A percentile compares a stretch with the other conserved stretches of the same genome.
phyloP scores from a whole-genome alignment of 2,113 vertebrate genomes.

The Dasyornis broadbenti region DNA sequence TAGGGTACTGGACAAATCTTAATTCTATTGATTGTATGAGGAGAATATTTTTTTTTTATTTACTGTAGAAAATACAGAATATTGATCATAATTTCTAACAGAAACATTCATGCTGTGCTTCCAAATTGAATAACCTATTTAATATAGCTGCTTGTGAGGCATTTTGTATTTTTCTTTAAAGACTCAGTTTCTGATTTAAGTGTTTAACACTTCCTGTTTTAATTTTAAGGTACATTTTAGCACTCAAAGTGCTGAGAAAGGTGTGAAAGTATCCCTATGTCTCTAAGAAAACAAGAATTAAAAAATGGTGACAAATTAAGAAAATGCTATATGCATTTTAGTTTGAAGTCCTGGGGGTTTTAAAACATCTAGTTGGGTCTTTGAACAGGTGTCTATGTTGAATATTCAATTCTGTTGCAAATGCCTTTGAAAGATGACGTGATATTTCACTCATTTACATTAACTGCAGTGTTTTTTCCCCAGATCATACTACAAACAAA shows the following conservation, averaged over 20 bases:
- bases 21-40: not conserved
- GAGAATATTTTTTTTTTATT: not conserved
- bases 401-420: not conserved
- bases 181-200: not conserved
- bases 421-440: not conserved
- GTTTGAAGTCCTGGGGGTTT: not conserved
- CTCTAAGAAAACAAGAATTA: not conserved
- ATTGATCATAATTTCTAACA: not conserved
- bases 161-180: not conserved
- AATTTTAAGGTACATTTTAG: not conserved
- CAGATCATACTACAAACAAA: not conserved
- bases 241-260: not conserved
- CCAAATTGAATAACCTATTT: not conserved
- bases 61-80: not conserved
- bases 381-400: not conserved
- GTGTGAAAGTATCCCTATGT: not conserved
- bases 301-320: not conserved
- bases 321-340: not conserved
- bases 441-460: not conserved
- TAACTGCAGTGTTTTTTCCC: not conserved
- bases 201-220: not conserved
- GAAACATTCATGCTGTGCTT: not conserved
- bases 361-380: not conserved
- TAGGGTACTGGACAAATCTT: not conserved
- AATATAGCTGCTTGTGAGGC: not conserved